Conservation (phyloP, 2,888 invertebrate genomes). For the Cheilosia vernalis region DNA sequence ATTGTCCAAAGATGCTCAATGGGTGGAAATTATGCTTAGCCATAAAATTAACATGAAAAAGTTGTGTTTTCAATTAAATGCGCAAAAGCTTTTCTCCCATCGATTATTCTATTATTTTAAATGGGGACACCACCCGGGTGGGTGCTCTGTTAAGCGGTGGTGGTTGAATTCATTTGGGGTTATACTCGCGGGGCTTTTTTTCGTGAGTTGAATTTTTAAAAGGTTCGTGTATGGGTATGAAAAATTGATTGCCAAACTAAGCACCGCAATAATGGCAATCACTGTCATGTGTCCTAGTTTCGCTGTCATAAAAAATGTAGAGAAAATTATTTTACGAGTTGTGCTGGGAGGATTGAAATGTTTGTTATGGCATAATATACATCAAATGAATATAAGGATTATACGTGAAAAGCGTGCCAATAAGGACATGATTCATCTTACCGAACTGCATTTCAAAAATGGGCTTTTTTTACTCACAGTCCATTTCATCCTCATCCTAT, state of each 20-base stretch:
- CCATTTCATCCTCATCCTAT: too few relatives aligned
- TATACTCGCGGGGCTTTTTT: not conserved
- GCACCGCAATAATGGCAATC: conserved; percentile 23
- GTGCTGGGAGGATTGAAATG: not conserved
- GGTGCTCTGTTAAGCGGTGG: not conserved
- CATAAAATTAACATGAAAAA: not conserved
- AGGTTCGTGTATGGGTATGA: conserved; percentile 19
- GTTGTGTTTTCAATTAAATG: not conserved
- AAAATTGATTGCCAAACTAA: conserved; percentile 32
- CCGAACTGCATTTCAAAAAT: too few relatives aligned
- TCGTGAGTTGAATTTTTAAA: not conserved
- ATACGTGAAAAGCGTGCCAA: too few relatives aligned
- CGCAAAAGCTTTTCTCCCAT: conserved; percentile 6
- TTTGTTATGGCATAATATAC: too few relatives aligned
- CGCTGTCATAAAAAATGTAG: not conserved
- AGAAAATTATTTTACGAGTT: not conserved
- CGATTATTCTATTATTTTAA: conserved; percentile 33
- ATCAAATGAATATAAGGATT: too few relatives aligned
- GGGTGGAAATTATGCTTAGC: not conserved
- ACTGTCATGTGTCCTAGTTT: conserved; percentile 39
- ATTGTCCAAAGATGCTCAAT: conserved; percentile 24
- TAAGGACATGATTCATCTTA: too few relatives aligned
- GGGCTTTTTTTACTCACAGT: too few relatives aligned
- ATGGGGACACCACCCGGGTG: not conserved
- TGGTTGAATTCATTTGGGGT: conserved; percentile 17